A percentile compares a stretch with the other conserved stretches of the same genome.
phyloP scores from a whole-genome alignment of 2,797 vertebrate species.

The Leuciscus waleckii region DNA sequence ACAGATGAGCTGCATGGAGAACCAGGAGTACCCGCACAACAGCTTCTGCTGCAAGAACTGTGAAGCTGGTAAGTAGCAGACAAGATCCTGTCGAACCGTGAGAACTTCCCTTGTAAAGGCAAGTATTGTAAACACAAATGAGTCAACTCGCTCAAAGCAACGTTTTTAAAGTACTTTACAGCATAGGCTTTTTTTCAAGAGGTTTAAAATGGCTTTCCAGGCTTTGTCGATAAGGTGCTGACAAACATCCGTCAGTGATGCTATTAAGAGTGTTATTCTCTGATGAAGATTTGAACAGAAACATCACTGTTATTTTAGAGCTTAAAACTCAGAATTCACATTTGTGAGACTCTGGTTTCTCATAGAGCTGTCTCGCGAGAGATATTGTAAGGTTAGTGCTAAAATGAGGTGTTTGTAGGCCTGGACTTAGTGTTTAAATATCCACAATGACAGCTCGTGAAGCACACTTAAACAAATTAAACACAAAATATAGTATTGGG shows the following conservation, averaged over 20 bases:
- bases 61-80: constrained; percentile 75
- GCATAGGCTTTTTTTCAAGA: background rate
- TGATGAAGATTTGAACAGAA: background rate
- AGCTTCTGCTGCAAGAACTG: constrained; percentile 81
- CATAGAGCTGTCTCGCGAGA: background rate
- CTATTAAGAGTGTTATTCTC: background rate
- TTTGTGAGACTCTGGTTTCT: background rate
- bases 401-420: background rate
- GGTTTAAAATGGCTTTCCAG: constrained; percentile 15
- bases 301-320: background rate
- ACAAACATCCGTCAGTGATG: background rate
- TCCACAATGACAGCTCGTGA: background rate
- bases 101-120: constrained; percentile 18
- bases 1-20: constrained; percentile 72
- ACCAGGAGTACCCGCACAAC: constrained; percentile 75
- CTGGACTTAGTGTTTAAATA: background rate
- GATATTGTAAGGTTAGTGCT: background rate
- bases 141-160: background rate
- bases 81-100: background rate
- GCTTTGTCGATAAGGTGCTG: background rate
- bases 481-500: background rate
- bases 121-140: constrained; percentile 17
- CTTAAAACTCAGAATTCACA: background rate
- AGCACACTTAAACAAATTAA: background rate
- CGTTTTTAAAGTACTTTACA: background rate